These are phyloP conservation scores for Melanaphis sacchari DNA, from an alignment of 1,140 invertebrate species.

Conservation along the genomic window DNA sequence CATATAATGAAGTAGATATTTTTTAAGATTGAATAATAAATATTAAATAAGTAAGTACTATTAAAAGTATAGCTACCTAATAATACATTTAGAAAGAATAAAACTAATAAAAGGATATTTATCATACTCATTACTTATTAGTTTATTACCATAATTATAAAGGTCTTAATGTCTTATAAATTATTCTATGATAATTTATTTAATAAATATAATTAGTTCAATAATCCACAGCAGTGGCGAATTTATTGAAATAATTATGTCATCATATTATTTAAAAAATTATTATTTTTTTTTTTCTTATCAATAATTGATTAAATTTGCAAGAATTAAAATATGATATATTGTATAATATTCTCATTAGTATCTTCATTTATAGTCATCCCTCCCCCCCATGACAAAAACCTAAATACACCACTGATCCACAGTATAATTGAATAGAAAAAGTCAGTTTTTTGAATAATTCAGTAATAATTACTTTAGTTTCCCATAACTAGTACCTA, in stretches of 20 bases:
- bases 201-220: background rate
- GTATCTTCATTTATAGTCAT: too few relatives aligned
- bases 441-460: conserved; percentile 5
- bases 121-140: background rate
- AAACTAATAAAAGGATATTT: background rate
- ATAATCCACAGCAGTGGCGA: too few relatives aligned
- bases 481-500: background rate
- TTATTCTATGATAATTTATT: background rate
- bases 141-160: background rate
- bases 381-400: too few relatives aligned
- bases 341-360: too few relatives aligned
- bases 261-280: too few relatives aligned
- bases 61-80: background rate
- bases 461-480: background rate
- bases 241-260: too few relatives aligned
- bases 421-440: background rate
- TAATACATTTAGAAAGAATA: background rate
- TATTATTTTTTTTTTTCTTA: too few relatives aligned
- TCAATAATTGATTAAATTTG: too few relatives aligned
- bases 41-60: conserved; percentile 7
- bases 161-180: background rate
- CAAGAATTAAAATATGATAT: too few relatives aligned
- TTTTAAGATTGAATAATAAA: background rate
- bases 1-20: background rate
- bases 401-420: too few relatives aligned